Evolutionary conservation across 2,113 vertebrate species (phyloP).

Genomic region (Eubucco bourcierii): DNA sequence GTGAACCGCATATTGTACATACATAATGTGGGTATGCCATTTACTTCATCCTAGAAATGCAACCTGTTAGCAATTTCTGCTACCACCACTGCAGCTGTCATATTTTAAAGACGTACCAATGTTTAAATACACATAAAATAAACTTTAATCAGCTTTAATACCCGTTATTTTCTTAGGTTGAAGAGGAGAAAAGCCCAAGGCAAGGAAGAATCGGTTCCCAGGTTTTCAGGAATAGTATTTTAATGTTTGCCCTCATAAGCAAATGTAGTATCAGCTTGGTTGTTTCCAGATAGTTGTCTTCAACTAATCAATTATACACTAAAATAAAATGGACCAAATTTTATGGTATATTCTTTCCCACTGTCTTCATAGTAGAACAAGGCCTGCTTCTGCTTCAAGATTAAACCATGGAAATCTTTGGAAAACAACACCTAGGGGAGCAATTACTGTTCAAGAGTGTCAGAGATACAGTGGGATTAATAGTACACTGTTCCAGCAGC

Average conservation of each 20-base stretch:
- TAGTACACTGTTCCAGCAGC: neutral
- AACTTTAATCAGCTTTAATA: neutral
- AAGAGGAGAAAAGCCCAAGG: neutral
- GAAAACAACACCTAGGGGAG: constrained; percentile 6
- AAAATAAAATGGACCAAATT: neutral
- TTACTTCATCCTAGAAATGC: neutral
- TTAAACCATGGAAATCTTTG: neutral
- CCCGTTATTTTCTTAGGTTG: neutral
- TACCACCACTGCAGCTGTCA: neutral
- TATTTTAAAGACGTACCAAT: neutral
- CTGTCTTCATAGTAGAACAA: neutral
- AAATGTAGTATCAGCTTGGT: neutral
- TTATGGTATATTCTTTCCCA: neutral
- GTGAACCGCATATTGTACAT: neutral
- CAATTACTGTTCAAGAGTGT: neutral
- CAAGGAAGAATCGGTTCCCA: neutral
- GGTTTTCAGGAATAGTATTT: neutral
- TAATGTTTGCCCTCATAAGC: neutral
- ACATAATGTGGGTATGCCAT: neutral
- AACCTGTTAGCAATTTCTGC: neutral
- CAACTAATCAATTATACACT: neutral
- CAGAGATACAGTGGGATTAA: neutral
- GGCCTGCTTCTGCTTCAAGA: neutral
- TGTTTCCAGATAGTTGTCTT: neutral
- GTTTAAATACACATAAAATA: neutral